phyloP scores from a whole-genome alignment of 2,797 vertebrate genomes.

The Pantherophis vulpinus region DNA sequence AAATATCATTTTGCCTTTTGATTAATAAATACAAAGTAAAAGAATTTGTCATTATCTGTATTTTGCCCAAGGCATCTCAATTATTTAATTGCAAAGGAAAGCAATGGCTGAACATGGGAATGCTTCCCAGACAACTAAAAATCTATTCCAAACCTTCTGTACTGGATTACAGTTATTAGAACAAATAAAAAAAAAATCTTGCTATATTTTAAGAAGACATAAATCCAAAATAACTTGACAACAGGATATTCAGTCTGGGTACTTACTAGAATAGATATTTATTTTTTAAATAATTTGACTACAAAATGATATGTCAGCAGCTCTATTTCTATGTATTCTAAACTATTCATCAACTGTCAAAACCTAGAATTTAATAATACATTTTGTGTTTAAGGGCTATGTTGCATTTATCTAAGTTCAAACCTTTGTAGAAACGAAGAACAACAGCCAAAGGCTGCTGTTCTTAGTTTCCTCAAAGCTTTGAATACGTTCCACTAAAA shows the following conservation, averaged over 20 bases:
- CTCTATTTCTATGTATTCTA: background rate
- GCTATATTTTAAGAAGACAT: background rate
- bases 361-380: background rate
- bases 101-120: background rate
- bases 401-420: background rate
- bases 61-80: background rate
- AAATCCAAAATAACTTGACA: background rate
- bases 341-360: background rate
- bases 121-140: constrained; percentile 23
- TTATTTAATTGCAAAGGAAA: constrained; percentile 11
- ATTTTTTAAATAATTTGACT: background rate
- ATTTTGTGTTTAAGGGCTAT: constrained; percentile 11
- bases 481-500: background rate
- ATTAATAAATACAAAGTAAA: constrained; percentile 11
- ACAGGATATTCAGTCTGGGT: background rate
- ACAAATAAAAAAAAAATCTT: background rate
- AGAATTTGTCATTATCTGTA: background rate
- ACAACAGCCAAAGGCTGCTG: background rate
- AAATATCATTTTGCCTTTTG: background rate
- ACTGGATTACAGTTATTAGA: background rate
- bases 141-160: background rate
- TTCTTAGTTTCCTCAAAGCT: too few relatives aligned
- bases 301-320: background rate
- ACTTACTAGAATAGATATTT: background rate
- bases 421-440: background rate